Evolutionary conservation across 2,888 invertebrate species (phyloP).

Genomic region (Hydriomena furcata): DNA sequence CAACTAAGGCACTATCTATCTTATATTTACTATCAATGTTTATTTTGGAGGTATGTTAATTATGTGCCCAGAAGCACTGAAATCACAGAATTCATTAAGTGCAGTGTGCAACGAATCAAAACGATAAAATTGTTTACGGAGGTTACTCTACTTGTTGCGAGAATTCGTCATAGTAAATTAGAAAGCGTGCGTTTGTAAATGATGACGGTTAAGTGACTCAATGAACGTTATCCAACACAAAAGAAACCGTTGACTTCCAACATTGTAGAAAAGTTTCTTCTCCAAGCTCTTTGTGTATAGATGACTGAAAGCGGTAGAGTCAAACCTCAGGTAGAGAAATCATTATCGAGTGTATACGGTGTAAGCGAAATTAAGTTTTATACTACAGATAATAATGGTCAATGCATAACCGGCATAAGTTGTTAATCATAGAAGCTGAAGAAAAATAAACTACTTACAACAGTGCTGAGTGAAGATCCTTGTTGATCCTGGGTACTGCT

Average conservation of each 20-base stretch:
- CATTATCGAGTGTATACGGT: conserved; percentile 10
- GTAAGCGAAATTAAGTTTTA: conserved; percentile 24
- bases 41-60: neutral
- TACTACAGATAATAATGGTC: conserved; percentile 15
- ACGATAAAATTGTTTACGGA: conserved; percentile 46
- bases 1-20: too few species aligned
- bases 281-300: conserved; percentile 13
- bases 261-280: conserved; percentile 6
- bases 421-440: conserved; percentile 5
- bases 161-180: conserved; percentile 76
- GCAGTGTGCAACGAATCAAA: conserved; percentile 47
- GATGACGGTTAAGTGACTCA: conserved; percentile 39
- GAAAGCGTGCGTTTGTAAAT: conserved; percentile 67
- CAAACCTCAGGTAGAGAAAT: conserved; percentile 31
- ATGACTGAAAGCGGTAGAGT: conserved; percentile 10
- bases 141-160: conserved; percentile 48
- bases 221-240: conserved; percentile 31
- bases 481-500: conserved; percentile 1
- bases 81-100: conserved; percentile 29
- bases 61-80: neutral
- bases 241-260: conserved; percentile 11
- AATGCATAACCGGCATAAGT: conserved; percentile 7
- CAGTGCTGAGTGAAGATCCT: conserved; percentile 16
- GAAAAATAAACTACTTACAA: conserved; percentile 37
- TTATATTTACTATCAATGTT: too few species aligned